Evolutionary conservation across 2,113 vertebrate genomes (phyloP).

Genomic region (Dunckerocampus dactyliophorus): DNA sequence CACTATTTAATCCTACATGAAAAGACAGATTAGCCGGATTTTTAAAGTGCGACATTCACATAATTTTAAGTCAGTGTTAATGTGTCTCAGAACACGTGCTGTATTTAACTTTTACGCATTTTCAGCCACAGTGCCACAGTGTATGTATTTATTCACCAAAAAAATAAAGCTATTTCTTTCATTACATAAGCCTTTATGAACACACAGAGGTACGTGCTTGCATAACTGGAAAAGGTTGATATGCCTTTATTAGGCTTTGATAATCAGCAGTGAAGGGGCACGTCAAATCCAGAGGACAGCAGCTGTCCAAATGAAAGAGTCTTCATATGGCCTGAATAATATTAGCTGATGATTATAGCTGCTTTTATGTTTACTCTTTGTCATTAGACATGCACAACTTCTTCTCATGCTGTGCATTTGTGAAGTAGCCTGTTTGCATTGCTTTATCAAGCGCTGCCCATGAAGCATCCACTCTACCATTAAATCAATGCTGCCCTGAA

Average conservation of each 20-base stretch:
- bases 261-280: constrained; percentile 15
- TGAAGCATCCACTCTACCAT: constrained; percentile 3
- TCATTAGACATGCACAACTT: not conserved
- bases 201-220: constrained; percentile 4
- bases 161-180: not conserved
- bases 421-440: not conserved
- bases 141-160: not conserved
- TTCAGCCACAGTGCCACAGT: no score
- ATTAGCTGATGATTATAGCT: not conserved
- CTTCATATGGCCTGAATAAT: constrained; percentile 14
- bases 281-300: constrained; percentile 28
- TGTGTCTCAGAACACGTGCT: no score
- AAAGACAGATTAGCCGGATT: no score
- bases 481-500: not conserved
- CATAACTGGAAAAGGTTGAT: not conserved
- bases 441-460: not conserved
- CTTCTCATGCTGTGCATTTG: not conserved
- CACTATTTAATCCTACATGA: no score
- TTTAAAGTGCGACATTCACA: no score
- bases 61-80: no score
- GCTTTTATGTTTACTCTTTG: not conserved
- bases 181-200: not conserved
- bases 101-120: no score
- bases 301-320: constrained; percentile 7
- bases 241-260: constrained; percentile 22